These are phyloP conservation scores for Aphidius gifuensis DNA, from an alignment of 1,140 invertebrate species.

Conservation along the genomic window DNA sequence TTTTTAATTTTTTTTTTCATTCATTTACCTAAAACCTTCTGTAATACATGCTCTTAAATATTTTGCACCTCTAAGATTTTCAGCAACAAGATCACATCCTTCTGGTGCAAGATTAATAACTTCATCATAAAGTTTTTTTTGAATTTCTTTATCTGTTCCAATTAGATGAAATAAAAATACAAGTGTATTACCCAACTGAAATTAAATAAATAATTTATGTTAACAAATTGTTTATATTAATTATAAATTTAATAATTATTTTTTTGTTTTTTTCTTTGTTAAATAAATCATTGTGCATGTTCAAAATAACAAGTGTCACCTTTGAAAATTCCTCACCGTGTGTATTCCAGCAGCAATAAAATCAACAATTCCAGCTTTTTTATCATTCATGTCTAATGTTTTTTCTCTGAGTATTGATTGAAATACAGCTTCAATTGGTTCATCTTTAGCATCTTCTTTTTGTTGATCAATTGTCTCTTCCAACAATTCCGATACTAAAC, in stretches of 20 bases:
- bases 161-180: conserved; percentile 76
- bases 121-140: conserved; percentile 75
- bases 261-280: not conserved
- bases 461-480: conserved; percentile 60
- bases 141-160: conserved; percentile 66
- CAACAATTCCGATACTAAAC: conserved; percentile 67
- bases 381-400: conserved; percentile 72
- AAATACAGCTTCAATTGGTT: conserved; percentile 70
- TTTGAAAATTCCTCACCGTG: conserved; percentile 59
- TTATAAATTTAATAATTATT: not conserved
- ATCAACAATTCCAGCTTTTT: conserved; percentile 80
- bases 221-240: not conserved
- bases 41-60: conserved; percentile 83
- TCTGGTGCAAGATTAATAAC: conserved; percentile 58
- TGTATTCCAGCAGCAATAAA: conserved; percentile 84
- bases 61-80: conserved; percentile 63
- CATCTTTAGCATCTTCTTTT: conserved; percentile 49
- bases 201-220: conserved; percentile 19
- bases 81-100: conserved; percentile 59
- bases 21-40: conserved; percentile 70
- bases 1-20: too few species aligned
- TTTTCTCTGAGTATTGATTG: conserved; percentile 70
- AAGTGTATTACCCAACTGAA: conserved; percentile 76
- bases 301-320: not conserved
- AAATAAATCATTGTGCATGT: not conserved